Base-by-base conservation (phyloP, 1,140 invertebrate species). In the Mycetomoellerius zeteki region DNA sequence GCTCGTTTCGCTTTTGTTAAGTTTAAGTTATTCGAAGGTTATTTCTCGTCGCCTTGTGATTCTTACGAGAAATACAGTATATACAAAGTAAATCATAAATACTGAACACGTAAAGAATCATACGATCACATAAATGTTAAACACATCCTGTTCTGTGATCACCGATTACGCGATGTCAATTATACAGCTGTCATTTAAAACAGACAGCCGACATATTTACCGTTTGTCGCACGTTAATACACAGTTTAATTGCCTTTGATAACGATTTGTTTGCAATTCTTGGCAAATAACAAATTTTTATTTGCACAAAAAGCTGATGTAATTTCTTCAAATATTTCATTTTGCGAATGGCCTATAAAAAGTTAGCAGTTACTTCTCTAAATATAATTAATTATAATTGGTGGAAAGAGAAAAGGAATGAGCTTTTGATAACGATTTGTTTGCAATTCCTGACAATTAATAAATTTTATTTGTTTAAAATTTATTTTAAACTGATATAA, bases 1-100 rank as follows among this genome's bases (percentile, higher is more conserved):
- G 0, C 24, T 81, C 47, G 56, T 47, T 47, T 60, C 21, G 62
- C 30, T 81, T 81, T 81, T 71, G 47, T 71, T 71, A 27, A 81
- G 69, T 71, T 54, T 21, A 80, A 52, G 52, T 80, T 81, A 43
- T 71, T 71, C 16, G 64, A 81, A 81, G 64, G 64, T 27, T n/a
- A n/a, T n/a, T n/a, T n/a, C 30, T 69, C n/a, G 47, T 19, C 12
- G 6, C 5, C 14, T 21, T 16, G 14, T 19, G 27, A 80, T 16
- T 80, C 33, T 65, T 33, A 37, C n/a, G 30, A n/a, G 14, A 50
- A 67, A 19, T 50, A 50, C 21, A 33, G n/a, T 54, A 54, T 14
- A 16, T 47, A 14, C 10, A 43, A 62, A 43, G 3, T 50, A 50
- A 81, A 81, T 81, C 30, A 16, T 3, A 64, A 54, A 81, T 81